These are phyloP conservation scores for Phaethornis superciliosus DNA, from an alignment of 2,113 vertebrate species.

Conservation along the genomic window DNA sequence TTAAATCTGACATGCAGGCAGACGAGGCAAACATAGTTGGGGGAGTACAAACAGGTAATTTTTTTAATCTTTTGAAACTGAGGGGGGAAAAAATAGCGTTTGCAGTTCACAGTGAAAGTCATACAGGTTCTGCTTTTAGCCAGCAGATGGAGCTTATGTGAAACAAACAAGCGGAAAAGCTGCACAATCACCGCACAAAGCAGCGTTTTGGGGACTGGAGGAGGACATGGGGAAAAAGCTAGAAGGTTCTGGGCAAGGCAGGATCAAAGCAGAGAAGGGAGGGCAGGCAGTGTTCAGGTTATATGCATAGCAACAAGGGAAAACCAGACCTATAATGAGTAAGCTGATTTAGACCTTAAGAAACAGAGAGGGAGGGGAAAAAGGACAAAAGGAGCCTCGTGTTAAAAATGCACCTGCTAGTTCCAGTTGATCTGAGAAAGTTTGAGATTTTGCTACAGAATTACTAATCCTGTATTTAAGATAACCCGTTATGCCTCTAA, in stretches of 20 bases:
- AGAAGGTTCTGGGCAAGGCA: not conserved
- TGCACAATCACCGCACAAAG: not conserved
- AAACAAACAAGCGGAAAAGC: not conserved
- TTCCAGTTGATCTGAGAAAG: not conserved
- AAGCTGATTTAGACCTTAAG: not conserved
- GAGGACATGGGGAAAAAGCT: not conserved
- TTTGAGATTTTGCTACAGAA: not conserved
- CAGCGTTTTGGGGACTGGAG: not conserved
- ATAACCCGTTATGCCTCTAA: not conserved
- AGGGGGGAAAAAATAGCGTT: not conserved
- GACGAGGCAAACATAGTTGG: not conserved
- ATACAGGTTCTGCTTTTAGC: not conserved
- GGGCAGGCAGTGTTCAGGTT: not conserved
- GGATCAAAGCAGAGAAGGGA: not conserved
- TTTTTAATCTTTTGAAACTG: not conserved
- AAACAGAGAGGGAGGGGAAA: not conserved
- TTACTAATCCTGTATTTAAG: not conserved
- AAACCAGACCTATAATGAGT: not conserved
- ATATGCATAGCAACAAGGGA: not conserved
- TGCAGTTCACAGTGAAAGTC: not conserved
- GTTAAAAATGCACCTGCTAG: slow-evolving; percentile 9
- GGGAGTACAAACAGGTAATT: not conserved
- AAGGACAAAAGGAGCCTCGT: not conserved
- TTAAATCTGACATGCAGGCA: not conserved
- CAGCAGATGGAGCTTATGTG: slow-evolving; percentile 59